Evolutionary conservation across 1,140 invertebrate genomes (phyloP).

Genomic region (Telenomus remus): DNA sequence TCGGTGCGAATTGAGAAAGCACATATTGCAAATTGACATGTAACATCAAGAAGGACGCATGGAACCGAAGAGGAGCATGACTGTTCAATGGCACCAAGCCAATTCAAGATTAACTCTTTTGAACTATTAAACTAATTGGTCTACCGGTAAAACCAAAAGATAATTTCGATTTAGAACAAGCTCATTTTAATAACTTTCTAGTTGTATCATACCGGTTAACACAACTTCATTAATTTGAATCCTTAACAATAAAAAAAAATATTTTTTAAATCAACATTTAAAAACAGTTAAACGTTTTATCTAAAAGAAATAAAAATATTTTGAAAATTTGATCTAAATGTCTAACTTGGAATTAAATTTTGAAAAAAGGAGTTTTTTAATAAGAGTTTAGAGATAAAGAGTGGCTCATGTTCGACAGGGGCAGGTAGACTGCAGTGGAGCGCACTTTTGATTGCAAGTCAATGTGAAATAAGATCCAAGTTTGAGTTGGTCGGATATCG

Average conservation of each 20-base stretch:
- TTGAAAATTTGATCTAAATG: too few species aligned
- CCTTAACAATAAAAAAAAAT: too few species aligned
- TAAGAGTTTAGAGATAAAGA: constrained; percentile 1
- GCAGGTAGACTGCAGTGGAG: constrained; percentile 47
- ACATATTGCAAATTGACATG: constrained; percentile 48
- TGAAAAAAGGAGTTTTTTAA: too few species aligned
- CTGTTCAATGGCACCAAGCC: constrained; percentile 54
- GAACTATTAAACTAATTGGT: constrained; percentile 59
- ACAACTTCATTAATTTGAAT: too few species aligned
- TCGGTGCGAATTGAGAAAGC: constrained; percentile 25
- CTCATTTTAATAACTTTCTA: constrained; percentile 43
- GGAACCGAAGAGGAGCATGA: constrained; percentile 45
- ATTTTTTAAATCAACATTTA: too few species aligned
- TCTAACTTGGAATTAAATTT: too few species aligned
- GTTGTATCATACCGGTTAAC: too few species aligned
- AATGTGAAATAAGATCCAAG: constrained; percentile 54
- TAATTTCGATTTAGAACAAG: constrained; percentile 56
- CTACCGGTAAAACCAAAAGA: constrained; percentile 42
- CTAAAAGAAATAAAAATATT: too few species aligned
- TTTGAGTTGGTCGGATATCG: constrained; percentile 55
- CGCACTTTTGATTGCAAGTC: constrained; percentile 50
- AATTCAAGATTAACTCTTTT: constrained; percentile 60
- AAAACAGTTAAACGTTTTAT: too few species aligned
- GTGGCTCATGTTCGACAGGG: constrained; percentile 13
- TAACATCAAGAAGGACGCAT: constrained; percentile 43